phyloP scores from a whole-genome alignment of 1,140 invertebrate species.

The Drosophila sp. region DNA sequence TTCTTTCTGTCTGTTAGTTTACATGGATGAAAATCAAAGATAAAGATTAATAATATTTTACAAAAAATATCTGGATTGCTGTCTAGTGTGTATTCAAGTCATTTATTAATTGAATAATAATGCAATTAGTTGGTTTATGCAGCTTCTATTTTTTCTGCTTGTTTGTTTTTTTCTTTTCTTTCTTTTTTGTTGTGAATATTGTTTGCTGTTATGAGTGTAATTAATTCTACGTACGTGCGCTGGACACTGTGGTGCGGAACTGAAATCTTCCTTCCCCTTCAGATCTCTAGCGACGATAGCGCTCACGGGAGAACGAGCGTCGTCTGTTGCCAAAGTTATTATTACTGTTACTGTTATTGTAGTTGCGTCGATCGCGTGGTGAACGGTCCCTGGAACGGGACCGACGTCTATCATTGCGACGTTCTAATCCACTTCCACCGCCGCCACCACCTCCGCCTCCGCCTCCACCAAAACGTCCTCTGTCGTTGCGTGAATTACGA shows the following conservation, averaged over 20 bases:
- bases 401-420: conserved; percentile 60
- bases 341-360: conserved; percentile 37
- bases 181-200: conserved; percentile 39
- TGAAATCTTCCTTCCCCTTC: conserved; percentile 8
- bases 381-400: conserved; percentile 73
- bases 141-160: conserved; percentile 36
- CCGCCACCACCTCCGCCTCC: conserved; percentile 41
- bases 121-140: conserved; percentile 43
- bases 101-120: conserved; percentile 55
- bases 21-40: conserved; percentile 55
- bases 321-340: conserved; percentile 63
- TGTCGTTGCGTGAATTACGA: conserved; percentile 37
- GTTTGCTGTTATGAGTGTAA: conserved; percentile 48
- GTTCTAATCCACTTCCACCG: conserved; percentile 44
- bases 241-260: conserved; percentile 42
- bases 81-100: conserved; percentile 26
- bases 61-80: conserved; percentile 49
- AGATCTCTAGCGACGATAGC: conserved; percentile 70
- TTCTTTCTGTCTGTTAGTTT: conserved; percentile 47
- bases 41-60: conserved; percentile 62
- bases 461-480: conserved; percentile 43
- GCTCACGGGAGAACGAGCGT: conserved; percentile 75
- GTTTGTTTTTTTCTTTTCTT: conserved; percentile 20
- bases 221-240: conserved; percentile 75
- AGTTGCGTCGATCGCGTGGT: conserved; percentile 55